phyloP scores from a whole-genome alignment of 2,113 vertebrate species.

The Rhabdornis inornatus region DNA sequence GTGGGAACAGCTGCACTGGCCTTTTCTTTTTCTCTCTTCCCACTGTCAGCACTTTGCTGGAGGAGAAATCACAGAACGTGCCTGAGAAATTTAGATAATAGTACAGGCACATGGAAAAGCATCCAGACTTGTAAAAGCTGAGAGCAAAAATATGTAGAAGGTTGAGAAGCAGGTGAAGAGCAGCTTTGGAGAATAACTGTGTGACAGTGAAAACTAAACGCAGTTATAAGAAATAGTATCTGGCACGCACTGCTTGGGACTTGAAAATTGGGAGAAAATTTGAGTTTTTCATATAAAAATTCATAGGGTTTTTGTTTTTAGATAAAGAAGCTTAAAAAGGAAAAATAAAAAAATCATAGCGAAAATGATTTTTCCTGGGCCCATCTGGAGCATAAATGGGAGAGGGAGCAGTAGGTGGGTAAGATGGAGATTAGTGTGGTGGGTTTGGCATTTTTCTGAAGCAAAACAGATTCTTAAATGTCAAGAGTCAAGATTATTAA shows the following conservation, averaged over 20 bases:
- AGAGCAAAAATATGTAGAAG: not conserved
- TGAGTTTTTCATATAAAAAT: not conserved
- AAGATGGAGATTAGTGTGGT: not conserved
- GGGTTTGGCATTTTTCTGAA: conserved; percentile 1
- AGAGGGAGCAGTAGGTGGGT: not conserved
- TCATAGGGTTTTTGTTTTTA: not conserved
- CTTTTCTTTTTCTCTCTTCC: not conserved
- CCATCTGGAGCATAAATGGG: not conserved
- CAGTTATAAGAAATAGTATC: not conserved
- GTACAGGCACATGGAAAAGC: not conserved
- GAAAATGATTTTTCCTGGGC: not conserved
- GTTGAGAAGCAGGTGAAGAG: not conserved
- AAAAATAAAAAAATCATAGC: not conserved
- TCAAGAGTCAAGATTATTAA: conserved; percentile 48
- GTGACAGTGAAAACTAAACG: not conserved
- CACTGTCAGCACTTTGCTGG: not conserved
- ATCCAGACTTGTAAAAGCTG: not conserved
- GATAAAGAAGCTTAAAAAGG: not conserved
- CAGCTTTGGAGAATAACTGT: not conserved
- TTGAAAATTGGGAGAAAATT: not conserved
- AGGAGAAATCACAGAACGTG: not conserved
- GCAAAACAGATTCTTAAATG: conserved; percentile 41
- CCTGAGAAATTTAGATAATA: not conserved
- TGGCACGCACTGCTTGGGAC: not conserved
- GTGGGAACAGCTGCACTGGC: not conserved